Evolutionary conservation across 2,888 invertebrate genomes (phyloP), one percentile per base, ranked within the genome.

Genomic region (Nomada flava): DNA sequence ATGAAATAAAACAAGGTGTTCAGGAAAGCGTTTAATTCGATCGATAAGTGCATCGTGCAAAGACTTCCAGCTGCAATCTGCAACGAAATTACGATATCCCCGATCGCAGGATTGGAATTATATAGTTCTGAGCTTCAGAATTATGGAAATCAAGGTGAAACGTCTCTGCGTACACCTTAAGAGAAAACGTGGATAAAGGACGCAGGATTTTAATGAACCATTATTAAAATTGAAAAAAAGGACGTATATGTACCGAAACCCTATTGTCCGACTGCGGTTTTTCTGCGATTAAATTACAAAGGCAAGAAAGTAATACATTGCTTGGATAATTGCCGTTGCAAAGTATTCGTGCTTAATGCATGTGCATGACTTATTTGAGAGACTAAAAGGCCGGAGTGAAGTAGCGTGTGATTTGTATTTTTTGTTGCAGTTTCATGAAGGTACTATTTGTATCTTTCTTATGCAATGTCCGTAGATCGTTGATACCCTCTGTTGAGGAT

Each of bases 81-180:
- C 13, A 2, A 15, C n/a, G 15, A 57, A 57, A 73, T 73, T 64
- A 26, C 42, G 26, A n/a, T 29, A 47, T 71, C 11, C 11, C 23
- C 53, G 53, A 50, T 26, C 15, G 47, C 10, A n/a, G 13, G 52
- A 57, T 57, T 57, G n/a, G 42, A 20, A 52, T 63, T 72, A 63
- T 13, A 20, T 13, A 42, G 52, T n/a, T 26, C 26, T 15, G 18
- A 53, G 18, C n/a, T 64, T 44, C 18, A 26, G 20, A 26, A 55
- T 47, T 73, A 73, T 73, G 73, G 55, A 73, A 57, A 73, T 64
- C 55, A 63, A 26, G n/a, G n/a, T 44, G 29, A 18, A n/a, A 26
- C 44, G 42, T 3, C n/a, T 9, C n/a, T 15, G 9, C 47, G 13
- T n/a, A 13, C 26, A 5, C 13, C 11, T 0, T 9, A 15, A 36